Evolutionary conservation across 2,888 invertebrate species (phyloP), one percentile per base, ranked within the genome.

Genomic region (Amphiduros pacificus): DNA sequence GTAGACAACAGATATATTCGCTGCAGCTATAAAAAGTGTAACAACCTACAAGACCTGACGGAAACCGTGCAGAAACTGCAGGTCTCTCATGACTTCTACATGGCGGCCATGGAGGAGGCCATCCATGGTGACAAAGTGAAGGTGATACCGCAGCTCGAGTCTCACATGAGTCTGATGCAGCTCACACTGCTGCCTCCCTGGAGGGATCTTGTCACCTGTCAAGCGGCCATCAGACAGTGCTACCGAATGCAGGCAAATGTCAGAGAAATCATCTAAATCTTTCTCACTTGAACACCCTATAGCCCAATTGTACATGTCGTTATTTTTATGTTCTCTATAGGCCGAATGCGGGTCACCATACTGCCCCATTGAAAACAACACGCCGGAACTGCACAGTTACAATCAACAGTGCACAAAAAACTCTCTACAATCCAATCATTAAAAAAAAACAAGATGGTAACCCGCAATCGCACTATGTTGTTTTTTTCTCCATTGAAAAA

Each of bases 181-280:
- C 58, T 62, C 5, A 56, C 72, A 27, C 52, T 80, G n/a, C 69
- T 69, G 41, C 65, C 74, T 26, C 80, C 80, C 3, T 79, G 76
- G 73, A 63, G 73, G 61, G 76, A 78, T 51, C 74, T 74, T 60
- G 78, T 77, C 62, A 75, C 77, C 56, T 78, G 77, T 32, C 80
- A 82, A 58, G 82, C 81, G 58, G 80, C 78, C 0, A 66, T 80
- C 22, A 81, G 81, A 62, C 81, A 81, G 64, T 78, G 79, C 62
- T 79, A 75, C 54, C 76, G 75, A 52, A 68, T 76, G n/a, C 68
- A 73, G 56, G 77, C 71, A 14, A 81, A 78, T 26, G 26, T 55
- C 2, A 40, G 55, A 24, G n/a, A n/a, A n/a, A n/a, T n/a, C n/a
- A n/a, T n/a, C n/a, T n/a, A n/a, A n/a, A n/a, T n/a, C n/a, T n/a